A percentile compares a stretch with the other conserved stretches of the same genome.
Conservation (phyloP, 2,113 vertebrate genomes). For the Microcebus lehilahytsara region DNA sequence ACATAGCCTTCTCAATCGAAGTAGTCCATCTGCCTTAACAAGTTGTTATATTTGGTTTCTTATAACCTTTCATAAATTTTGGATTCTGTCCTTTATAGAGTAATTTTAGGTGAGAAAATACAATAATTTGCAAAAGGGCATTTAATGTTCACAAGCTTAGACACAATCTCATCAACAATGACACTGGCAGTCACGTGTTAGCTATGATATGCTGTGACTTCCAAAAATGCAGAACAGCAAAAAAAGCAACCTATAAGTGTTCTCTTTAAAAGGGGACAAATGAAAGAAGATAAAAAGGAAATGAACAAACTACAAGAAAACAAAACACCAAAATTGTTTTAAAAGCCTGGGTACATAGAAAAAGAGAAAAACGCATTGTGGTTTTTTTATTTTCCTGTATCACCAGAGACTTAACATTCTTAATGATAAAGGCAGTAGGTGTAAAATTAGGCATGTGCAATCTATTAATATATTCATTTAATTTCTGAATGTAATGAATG, state of each 20-base stretch:
- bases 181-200: slow-evolving; percentile 16
- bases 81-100: slow-evolving; percentile 67
- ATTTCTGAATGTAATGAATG: background rate
- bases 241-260: slow-evolving; percentile 36
- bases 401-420: background rate
- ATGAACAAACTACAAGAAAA: background rate
- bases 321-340: background rate
- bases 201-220: slow-evolving; percentile 39
- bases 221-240: slow-evolving; percentile 15
- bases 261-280: slow-evolving; percentile 57
- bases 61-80: slow-evolving; percentile 79
- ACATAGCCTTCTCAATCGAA: slow-evolving; percentile 72
- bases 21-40: slow-evolving; percentile 82
- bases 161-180: background rate
- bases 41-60: slow-evolving; percentile 79
- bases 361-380: background rate
- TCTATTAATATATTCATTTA: background rate
- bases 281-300: background rate
- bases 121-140: slow-evolving; percentile 60
- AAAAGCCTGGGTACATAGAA: background rate
- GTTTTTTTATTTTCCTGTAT: background rate
- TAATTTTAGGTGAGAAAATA: slow-evolving; percentile 77
- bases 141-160: slow-evolving; percentile 54
- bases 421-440: background rate
- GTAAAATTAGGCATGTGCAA: background rate